Percentiles rank a stretch among this genome's conserved stretches.
Conservation (phyloP, 2,888 invertebrate species). For the Hesperia comma region DNA sequence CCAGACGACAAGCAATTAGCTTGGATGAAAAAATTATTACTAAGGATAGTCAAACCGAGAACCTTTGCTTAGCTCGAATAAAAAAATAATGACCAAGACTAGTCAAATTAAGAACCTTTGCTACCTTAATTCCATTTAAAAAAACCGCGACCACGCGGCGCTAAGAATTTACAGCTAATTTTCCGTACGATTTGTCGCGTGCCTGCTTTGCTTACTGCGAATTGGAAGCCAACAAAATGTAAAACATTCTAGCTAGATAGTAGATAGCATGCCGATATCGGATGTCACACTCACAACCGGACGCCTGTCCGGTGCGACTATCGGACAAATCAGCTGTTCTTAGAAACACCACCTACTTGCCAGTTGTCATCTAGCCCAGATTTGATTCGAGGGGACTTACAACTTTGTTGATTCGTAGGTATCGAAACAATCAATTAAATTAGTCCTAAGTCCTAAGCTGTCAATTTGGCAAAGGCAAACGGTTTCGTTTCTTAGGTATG, state of each 20-base stretch:
- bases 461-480: background rate
- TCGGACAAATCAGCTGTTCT: slow-evolving; percentile 22
- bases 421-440: background rate
- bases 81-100: no score
- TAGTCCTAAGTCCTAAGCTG: background rate
- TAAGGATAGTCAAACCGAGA: no score
- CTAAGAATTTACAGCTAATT: background rate
- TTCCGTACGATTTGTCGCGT: background rate
- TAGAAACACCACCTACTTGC: slow-evolving; percentile 1
- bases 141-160: no score
- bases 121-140: no score
- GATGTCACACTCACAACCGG: slow-evolving; percentile 24
- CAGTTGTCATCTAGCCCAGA: no score
- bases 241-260: background rate
- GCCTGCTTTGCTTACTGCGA: background rate
- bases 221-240: background rate
- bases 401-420: no score
- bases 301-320: slow-evolving; percentile 20
- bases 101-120: no score
- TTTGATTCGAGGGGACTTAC: no score
- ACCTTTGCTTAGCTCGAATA: no score
- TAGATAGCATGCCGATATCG: slow-evolving; percentile 8
- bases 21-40: no score
- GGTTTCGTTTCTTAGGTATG: no score
- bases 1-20: no score